Evolutionary conservation across 2,888 invertebrate species (phyloP).

Genomic region (Leptarthrus brevirostris): DNA sequence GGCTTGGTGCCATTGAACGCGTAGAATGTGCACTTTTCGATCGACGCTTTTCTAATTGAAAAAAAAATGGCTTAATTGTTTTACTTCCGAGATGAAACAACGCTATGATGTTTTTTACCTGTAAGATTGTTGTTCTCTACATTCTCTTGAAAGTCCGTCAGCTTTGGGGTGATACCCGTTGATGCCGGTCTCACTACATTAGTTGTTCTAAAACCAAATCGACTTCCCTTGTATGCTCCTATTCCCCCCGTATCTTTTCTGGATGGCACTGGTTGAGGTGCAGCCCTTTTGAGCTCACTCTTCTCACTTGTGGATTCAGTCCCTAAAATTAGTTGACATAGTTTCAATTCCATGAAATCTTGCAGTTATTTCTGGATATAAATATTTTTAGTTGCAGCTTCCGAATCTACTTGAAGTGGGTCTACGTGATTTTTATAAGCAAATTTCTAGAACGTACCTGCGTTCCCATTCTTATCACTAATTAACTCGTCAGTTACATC

Average conservation of each 20-base stretch:
- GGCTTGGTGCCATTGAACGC: slow-evolving; percentile 61
- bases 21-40: slow-evolving; percentile 67
- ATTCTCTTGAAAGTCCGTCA: slow-evolving; percentile 72
- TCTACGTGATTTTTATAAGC: background rate
- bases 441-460: slow-evolving; percentile 58
- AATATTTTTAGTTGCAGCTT: background rate
- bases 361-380: background rate
- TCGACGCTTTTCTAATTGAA: slow-evolving; percentile 63
- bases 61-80: background rate
- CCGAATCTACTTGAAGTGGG: background rate
- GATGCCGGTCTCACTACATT: slow-evolving; percentile 68
- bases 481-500: slow-evolving; percentile 52
- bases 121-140: slow-evolving; percentile 69
- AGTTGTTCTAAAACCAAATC: slow-evolving; percentile 81
- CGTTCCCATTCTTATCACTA: slow-evolving; percentile 66
- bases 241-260: background rate
- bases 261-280: slow-evolving; percentile 14
- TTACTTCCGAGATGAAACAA: slow-evolving; percentile 67
- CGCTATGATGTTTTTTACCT: no score
- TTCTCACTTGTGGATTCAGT: slow-evolving; percentile 58
- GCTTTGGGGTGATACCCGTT: slow-evolving; percentile 74
- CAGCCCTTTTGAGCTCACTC: slow-evolving; percentile 39
- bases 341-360: slow-evolving; percentile 21
- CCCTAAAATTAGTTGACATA: slow-evolving; percentile 58
- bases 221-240: slow-evolving; percentile 70